A percentile compares a stretch with the other conserved stretches of the same genome.
Evolutionary conservation across 2,797 vertebrate species (phyloP).

Genomic region (Parauchenoglanis punctatus): DNA sequence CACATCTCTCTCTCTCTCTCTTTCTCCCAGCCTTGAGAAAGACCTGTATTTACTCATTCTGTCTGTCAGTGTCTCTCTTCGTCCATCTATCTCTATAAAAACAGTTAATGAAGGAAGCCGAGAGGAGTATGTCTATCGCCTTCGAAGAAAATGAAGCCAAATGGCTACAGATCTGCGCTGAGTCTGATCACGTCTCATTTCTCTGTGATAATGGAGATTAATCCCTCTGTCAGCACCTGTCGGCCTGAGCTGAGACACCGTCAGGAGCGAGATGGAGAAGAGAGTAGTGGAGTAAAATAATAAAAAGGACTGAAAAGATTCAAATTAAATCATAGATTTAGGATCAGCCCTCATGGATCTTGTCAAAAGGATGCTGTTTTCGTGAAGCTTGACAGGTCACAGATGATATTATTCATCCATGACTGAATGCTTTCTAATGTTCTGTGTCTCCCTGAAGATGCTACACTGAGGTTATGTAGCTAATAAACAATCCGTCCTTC

Average conservation of each 20-base stretch:
- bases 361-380: background rate
- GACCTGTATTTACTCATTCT: conserved; percentile 7
- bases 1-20: background rate
- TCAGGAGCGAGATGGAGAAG: background rate
- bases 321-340: background rate
- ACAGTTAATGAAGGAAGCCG: background rate
- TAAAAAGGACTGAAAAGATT: background rate
- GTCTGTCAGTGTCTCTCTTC: conserved; percentile 5
- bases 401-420: background rate
- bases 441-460: background rate
- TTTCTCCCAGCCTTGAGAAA: background rate
- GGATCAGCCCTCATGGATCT: background rate
- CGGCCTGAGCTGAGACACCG: background rate
- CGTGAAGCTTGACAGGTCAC: background rate
- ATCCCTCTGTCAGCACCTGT: conserved; percentile 18
- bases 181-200: conserved; percentile 34
- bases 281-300: background rate
- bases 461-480: background rate
- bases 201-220: conserved; percentile 22
- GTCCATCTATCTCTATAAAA: conserved; percentile 13
- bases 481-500: background rate
- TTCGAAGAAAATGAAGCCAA: conserved; percentile 11
- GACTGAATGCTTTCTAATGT: background rate
- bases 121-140: background rate
- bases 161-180: background rate